Evolutionary conservation across 2,888 invertebrate genomes (phyloP).

Genomic region (Eupeodes latifasciatus): DNA sequence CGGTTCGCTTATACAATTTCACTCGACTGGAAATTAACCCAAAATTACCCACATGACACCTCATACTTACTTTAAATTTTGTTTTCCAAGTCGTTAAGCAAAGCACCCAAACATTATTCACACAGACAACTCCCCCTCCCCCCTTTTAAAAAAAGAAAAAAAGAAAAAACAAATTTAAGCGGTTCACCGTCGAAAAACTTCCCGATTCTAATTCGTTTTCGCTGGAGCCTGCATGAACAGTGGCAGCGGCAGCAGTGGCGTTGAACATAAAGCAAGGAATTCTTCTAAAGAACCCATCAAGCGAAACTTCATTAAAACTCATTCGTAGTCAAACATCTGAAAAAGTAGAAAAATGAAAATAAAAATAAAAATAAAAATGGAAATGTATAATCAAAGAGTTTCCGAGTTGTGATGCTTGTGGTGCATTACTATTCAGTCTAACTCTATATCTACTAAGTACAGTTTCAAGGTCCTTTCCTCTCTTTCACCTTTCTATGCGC

Average conservation of each 20-base stretch:
- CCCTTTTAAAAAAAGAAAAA: neutral
- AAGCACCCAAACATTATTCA: constrained; percentile 60
- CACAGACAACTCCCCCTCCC: constrained; percentile 17
- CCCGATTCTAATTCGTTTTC: constrained; percentile 68
- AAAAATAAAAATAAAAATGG: constrained; percentile 7
- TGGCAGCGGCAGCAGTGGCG: neutral
- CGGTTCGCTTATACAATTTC: constrained; percentile 12
- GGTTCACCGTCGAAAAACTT: constrained; percentile 43
- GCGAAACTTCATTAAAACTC: constrained; percentile 72
- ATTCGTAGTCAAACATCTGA: constrained; percentile 53
- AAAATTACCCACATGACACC: constrained; percentile 58
- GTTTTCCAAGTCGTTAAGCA: constrained; percentile 65
- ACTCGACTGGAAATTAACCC: constrained; percentile 23
- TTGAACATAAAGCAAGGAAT: constrained; percentile 44
- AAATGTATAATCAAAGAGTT: constrained; percentile 52
- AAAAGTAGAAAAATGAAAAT: constrained; percentile 1
- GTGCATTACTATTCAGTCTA: constrained; percentile 42
- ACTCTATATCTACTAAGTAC: neutral
- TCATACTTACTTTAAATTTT: neutral
- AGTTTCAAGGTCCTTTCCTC: constrained; percentile 59
- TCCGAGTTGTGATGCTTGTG: constrained; percentile 58
- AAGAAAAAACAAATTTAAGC: constrained; percentile 48
- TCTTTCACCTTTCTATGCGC: neutral
- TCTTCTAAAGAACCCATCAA: constrained; percentile 69
- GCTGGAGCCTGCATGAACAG: constrained; percentile 45